Evolutionary conservation across 2,888 invertebrate genomes (phyloP), one percentile per base, ranked within the genome.

Genomic region (Agonum fuliginosum): DNA sequence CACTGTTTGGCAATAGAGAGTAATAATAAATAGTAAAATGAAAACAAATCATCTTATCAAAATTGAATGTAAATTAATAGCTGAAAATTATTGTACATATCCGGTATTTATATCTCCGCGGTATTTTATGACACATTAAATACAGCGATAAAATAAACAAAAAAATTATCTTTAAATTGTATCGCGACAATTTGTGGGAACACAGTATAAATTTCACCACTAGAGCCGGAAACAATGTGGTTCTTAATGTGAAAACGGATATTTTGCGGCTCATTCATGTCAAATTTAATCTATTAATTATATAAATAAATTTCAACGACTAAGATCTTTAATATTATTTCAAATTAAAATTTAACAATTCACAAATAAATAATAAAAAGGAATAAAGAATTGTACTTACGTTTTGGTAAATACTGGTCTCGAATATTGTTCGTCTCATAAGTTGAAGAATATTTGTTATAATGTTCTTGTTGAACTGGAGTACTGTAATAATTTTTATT

Each of bases 361-460:
- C 4, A n/a, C 12, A 58, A 58, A 20, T 14, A 20, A 62, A 62
- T 43, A 12, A 14, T 43, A 43, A 5, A 12, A 43, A 43, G 5
- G 1, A 43, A 43, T 43, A 43, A 8, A 12, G 14, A 43, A 30
- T 46, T 43, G n/a, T 58, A 79, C 82, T 81, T 77, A 82, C 82
- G 80, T 78, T 80, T 81, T 62, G 78, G 72, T 8, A 78, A 58
- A 70, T 79, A 80, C n/a, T 75, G 79, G 77, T 81, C 81, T 41
- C 75, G 67, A 58, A 79, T 80, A 30, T 70, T 79, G 65, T 54
- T 78, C 5, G 79, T 65, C n/a, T 51, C 54, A 24, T 20, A 73
- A 41, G 58, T 24, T 3, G 41, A 10, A 22, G 24, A 22, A 41
- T 17, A 73, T 22, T 73, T 73, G 20, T 58, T 73, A 24, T 27